Base-by-base conservation (phyloP, 2,888 invertebrate genomes). In the Xanthorhoe designata region DNA sequence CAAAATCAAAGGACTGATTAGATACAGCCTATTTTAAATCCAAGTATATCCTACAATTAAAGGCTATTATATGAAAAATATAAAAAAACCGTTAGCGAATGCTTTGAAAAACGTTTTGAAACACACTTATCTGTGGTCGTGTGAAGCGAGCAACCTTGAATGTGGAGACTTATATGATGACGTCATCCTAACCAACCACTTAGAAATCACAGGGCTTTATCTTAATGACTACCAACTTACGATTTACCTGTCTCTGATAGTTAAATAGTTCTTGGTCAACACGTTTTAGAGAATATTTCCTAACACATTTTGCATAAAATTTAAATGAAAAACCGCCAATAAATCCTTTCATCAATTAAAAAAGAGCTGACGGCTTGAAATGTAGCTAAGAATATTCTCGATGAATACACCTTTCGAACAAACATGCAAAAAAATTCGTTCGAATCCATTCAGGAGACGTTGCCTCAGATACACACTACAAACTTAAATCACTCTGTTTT, bases 171-270 rank as follows among this genome's bases (percentile, higher is more conserved):
- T 75, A 72, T 68, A 67, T 47, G 64, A 65, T 87, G 83, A 86
- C 84, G 84, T 85, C 87, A 86, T 55, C 57, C 72, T 68, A 53
- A 47, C 45, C 57, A 13, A 57, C n/a, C 64, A 17, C 73, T 75
- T 57, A 66, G 69, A 64, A 70, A 73, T 71, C 68, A 59, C 70
- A 71, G 54, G 53, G 58, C 61, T 42, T 50, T 50, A 18, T 47
- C 47, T 47, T 17, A 47, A 47, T 47, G 15, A 47, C 47, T 47
- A 47, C 47, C 10, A 13, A 6, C 32, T 32, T 32, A 47, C 15
- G 15, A 47, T 47, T 47, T 17, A 47, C 15, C 17, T 17, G 47
- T 15, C 15, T 47, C 8, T 42, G 17, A 17, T 47, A 47, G n/a
- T 13, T 15, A 45, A 45, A 45, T 45, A 47, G 17, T 47, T 47